Conservation (phyloP, 2,113 vertebrate species). For the Sceloporus tristichus region DNA sequence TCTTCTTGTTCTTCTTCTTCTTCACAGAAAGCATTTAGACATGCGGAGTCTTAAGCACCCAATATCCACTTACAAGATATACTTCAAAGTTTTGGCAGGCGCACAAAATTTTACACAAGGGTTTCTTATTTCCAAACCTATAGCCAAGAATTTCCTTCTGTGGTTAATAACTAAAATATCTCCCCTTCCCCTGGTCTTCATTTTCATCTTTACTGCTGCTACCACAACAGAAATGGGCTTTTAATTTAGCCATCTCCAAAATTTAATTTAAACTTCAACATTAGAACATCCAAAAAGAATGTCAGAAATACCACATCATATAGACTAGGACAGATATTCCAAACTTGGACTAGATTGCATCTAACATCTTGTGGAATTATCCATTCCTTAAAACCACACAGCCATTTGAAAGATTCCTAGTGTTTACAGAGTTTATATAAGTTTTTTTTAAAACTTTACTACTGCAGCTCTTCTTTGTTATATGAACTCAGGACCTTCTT, state of each 20-base stretch:
- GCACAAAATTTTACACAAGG: constrained; percentile 58
- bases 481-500: background rate
- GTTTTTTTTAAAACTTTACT: background rate
- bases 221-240: constrained; percentile 52
- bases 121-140: constrained; percentile 49
- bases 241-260: constrained; percentile 54
- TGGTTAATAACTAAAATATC: constrained; percentile 35
- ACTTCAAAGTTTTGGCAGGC: constrained; percentile 64
- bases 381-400: constrained; percentile 45
- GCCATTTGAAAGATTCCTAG: constrained; percentile 40
- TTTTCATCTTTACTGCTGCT: constrained; percentile 51
- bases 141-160: constrained; percentile 53
- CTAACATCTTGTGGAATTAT: constrained; percentile 38
- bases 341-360: constrained; percentile 44
- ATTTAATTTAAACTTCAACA: constrained; percentile 62
- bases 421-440: constrained; percentile 40
- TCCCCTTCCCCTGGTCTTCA: background rate
- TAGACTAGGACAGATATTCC: constrained; percentile 52
- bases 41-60: constrained; percentile 43
- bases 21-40: constrained; percentile 35
- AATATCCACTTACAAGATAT: constrained; percentile 64
- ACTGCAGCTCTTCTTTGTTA: constrained; percentile 11
- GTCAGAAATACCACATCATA: constrained; percentile 51
- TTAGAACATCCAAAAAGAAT: constrained; percentile 61
- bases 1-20: constrained; percentile 6